Base-by-base conservation (phyloP, 2,888 invertebrate species). In the Caenorhabditis virilis region DNA sequence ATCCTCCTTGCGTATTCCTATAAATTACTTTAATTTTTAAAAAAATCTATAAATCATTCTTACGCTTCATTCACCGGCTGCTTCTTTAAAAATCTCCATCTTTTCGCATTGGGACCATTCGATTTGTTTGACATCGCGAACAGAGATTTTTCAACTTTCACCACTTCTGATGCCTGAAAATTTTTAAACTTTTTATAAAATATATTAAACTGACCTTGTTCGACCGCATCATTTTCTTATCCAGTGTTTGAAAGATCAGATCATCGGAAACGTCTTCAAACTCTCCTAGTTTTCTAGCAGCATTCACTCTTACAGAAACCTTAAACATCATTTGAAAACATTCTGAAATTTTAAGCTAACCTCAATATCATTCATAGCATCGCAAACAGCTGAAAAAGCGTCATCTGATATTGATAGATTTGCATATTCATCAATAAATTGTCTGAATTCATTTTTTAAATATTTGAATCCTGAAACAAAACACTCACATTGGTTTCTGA, bases 191-290 rank as follows among this genome's bases (percentile, higher is more conserved):
- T 23, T 50, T 35, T 38, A 11, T 36, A 9, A 41, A 50, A 50
- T 15, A 22, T 41, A 1, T 45, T 22, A 22, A 56, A 45, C 84
- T 81, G 84, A 91, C 91, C 87, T 91, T 89, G 89, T 94, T 90
- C 82, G 93, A 91, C 49, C 92, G 92, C 93, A 95, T 94, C 23
- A 95, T 88, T 83, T 97, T 97, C 85, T 98, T 98, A 83, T 98
- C 97, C 33, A 98, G 86, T 0, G 97, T 97, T 86, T 98, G 97
- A 82, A 93, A 90, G 52, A 98, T 87, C 85, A 94, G 95, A 62
- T 90, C 89, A 45, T 90, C 89, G 54, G 93, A 91, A 4, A 98
- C 95, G 50, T 88, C 88, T 46, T 89, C 89, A 87, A 97, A 91
- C 15, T 89, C 88, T 0, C 97, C 97, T 55, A 86, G 72, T 20